Conservation (phyloP, 1,140 invertebrate genomes). For the Aphelenchoides avenae region DNA sequence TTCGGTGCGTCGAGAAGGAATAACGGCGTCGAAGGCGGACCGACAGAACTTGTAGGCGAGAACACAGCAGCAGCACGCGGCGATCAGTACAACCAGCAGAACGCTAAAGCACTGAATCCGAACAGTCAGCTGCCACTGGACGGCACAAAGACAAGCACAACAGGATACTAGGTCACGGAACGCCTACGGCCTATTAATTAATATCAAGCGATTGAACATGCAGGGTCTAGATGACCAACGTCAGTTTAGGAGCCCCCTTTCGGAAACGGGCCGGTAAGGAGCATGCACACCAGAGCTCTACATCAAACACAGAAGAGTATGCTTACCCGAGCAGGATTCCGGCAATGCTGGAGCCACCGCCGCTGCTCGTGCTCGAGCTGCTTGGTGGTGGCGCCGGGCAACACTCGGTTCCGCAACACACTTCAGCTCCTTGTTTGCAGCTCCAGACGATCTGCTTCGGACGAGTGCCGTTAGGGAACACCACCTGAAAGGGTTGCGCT, state of each 20-base stretch:
- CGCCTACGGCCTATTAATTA: too few relatives aligned
- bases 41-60: conserved; percentile 41
- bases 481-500: conserved; percentile 27
- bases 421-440: conserved; percentile 31
- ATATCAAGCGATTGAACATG: too few relatives aligned
- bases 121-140: neutral
- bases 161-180: conserved; percentile 11
- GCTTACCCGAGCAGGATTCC: conserved; percentile 32
- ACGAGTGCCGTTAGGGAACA: conserved; percentile 41
- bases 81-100: conserved; percentile 29
- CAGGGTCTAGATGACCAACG: too few relatives aligned
- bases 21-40: conserved; percentile 23
- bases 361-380: conserved; percentile 7
- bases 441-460: conserved; percentile 45
- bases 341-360: conserved; percentile 5
- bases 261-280: too few relatives aligned
- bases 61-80: conserved; percentile 38
- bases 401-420: conserved; percentile 48
- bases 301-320: too few relatives aligned
- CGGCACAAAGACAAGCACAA: neutral
- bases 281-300: too few relatives aligned
- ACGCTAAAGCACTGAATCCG: conserved; percentile 39
- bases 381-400: conserved; percentile 27
- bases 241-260: too few relatives aligned
- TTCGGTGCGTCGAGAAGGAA: conserved; percentile 5